A percentile compares a stretch with the other conserved stretches of the same genome.
Conservation (phyloP, 2,888 invertebrate genomes). For the Anorthoa munda region DNA sequence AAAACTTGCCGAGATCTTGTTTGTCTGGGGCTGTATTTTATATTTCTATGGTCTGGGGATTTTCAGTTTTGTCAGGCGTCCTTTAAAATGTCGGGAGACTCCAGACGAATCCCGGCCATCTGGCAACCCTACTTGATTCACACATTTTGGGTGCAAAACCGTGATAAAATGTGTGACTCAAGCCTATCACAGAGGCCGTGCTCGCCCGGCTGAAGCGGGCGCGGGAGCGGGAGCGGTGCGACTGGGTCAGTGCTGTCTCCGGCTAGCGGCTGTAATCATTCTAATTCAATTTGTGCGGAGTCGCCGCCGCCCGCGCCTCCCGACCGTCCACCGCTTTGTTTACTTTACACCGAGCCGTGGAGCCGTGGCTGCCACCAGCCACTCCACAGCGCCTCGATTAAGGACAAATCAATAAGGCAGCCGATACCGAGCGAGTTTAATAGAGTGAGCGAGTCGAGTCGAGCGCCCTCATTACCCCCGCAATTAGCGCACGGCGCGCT, state of each 20-base stretch:
- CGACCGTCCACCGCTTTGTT: constrained; percentile 81
- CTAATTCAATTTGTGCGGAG: constrained; percentile 86
- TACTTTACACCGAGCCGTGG: constrained; percentile 80
- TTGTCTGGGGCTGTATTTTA: no score
- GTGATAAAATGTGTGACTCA: no score
- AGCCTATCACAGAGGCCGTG: no score
- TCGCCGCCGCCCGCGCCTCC: constrained; percentile 73
- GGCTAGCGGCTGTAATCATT: constrained; percentile 77
- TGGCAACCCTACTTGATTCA: no score
- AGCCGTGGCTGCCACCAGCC: constrained; percentile 55
- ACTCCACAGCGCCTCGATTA: constrained; percentile 86
- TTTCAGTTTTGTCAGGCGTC: no score
- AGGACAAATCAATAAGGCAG: constrained; percentile 91
- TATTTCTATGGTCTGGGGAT: no score
- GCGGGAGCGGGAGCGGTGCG: constrained; percentile 29
- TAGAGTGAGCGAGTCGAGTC: constrained; percentile 90
- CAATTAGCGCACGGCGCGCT: constrained; percentile 90
- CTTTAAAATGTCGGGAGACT: no score
- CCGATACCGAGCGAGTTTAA: constrained; percentile 90
- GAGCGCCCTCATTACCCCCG: constrained; percentile 91
- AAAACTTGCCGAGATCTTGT: no score
- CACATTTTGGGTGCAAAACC: no score
- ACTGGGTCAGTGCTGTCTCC: constrained; percentile 67
- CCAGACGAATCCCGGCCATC: no score
- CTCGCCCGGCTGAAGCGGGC: not conserved